Conservation (phyloP, 2,888 invertebrate species). For the Timema podura region DNA sequence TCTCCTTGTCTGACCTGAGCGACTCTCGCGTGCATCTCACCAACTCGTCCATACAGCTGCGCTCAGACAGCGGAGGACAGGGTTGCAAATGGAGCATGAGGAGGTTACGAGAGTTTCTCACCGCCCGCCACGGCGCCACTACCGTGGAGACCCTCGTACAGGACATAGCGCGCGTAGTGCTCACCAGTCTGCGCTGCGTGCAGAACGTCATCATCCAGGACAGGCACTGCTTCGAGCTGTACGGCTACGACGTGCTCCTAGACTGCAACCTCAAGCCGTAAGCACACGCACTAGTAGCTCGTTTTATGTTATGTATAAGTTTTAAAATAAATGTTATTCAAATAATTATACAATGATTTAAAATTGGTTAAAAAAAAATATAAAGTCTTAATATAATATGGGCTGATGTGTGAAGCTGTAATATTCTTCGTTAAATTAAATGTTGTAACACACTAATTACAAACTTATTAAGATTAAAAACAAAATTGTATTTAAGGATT, state of each 20-base stretch:
- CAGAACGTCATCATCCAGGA: constrained; percentile 50
- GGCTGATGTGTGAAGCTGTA: no score
- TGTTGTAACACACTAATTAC: no score
- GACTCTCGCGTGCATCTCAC: constrained; percentile 56
- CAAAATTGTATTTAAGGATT: no score
- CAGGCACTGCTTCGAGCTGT: constrained; percentile 59
- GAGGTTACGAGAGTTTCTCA: constrained; percentile 52
- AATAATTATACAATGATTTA: no score
- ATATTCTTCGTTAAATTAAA: no score
- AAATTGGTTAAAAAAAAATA: no score
- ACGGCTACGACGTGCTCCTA: constrained; percentile 59
- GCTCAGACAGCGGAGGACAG: constrained; percentile 34
- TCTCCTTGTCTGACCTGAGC: constrained; percentile 53
- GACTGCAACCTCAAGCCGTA: constrained; percentile 54
- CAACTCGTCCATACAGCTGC: constrained; percentile 53
- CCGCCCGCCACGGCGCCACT: constrained; percentile 49
- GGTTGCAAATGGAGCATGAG: constrained; percentile 57
- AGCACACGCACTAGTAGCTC: constrained; percentile 34
- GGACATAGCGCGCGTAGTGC: constrained; percentile 51
- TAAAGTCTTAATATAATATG: no score
- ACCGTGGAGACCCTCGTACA: constrained; percentile 47
- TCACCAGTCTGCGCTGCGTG: constrained; percentile 53
- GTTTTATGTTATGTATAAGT: no score
- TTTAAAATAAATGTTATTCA: no score
- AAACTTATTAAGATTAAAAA: no score